Evolutionary conservation across 1,140 invertebrate species (phyloP).

Genomic region (Temnothorax curvispinosus): DNA sequence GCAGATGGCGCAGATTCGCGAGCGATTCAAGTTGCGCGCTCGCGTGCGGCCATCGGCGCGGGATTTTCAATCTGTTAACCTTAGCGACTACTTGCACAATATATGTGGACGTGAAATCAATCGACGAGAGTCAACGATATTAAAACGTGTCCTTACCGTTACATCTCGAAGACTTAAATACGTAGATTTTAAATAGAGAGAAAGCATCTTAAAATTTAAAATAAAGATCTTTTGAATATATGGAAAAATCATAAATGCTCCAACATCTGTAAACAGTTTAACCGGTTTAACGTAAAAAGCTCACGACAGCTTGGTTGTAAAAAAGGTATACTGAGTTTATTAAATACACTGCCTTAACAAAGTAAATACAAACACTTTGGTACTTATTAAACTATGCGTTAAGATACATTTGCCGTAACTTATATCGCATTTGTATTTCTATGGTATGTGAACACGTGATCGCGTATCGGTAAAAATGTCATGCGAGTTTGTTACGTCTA

Average conservation of each 20-base stretch:
- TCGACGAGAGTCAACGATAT: background rate
- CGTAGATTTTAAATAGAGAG: background rate
- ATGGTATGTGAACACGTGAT: background rate
- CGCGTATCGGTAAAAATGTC: background rate
- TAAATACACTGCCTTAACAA: conserved; percentile 8
- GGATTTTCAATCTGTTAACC: too few relatives aligned
- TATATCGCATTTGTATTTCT: background rate
- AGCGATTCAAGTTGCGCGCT: too few relatives aligned
- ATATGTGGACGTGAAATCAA: background rate
- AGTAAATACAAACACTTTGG: conserved; percentile 21
- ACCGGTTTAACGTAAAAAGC: background rate
- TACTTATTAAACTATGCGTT: conserved; percentile 44
- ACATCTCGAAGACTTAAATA: background rate
- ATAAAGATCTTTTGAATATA: background rate
- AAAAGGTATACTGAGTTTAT: conserved; percentile 43
- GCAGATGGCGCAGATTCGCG: too few relatives aligned
- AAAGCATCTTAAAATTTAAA: background rate
- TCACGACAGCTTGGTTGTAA: background rate
- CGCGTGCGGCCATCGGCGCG: too few relatives aligned
- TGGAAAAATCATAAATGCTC: background rate
- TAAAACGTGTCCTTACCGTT: background rate
- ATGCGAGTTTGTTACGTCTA: conserved; percentile 11
- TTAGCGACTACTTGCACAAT: too few relatives aligned
- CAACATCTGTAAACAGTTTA: background rate
- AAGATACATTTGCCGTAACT: conserved; percentile 47